phyloP scores from a whole-genome alignment of 92 coral and sea anemone genomes.

The Heliopora coerulea region DNA sequence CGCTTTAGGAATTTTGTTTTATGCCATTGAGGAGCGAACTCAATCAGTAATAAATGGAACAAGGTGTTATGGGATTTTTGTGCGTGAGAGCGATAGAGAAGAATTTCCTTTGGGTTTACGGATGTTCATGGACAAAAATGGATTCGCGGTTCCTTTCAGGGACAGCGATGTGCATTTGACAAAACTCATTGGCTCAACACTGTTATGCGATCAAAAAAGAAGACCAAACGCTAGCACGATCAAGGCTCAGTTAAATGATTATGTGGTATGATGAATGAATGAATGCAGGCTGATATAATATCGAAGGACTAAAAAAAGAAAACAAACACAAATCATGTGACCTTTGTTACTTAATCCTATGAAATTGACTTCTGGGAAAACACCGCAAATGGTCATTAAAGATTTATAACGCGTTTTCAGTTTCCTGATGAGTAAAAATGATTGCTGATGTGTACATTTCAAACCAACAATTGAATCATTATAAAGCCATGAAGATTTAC shows the following conservation, averaged over 20 bases:
- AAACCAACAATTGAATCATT: no score
- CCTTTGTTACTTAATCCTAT: not conserved
- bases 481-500: no score
- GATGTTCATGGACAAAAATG: conserved; percentile 21
- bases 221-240: conserved; percentile 1
- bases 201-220: conserved; percentile 22
- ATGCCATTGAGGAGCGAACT: conserved; percentile 43
- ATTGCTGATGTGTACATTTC: no score
- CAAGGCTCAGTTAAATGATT: not conserved
- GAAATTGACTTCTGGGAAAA: conserved; percentile 11
- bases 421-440: no score
- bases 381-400: no score
- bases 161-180: conserved; percentile 2
- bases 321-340: not conserved
- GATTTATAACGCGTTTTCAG: no score
- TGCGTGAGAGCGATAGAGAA: conserved; percentile 1
- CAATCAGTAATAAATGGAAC: conserved; percentile 3
- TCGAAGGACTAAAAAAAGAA: no score
- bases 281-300: no score
- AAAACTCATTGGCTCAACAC: conserved; percentile 18
- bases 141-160: conserved; percentile 2
- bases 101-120: conserved; percentile 33
- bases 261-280: not conserved
- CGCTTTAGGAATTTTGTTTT: conserved; percentile 46
- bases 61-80: conserved; percentile 30